Base-by-base conservation (phyloP, 2,113 vertebrate genomes). In the Microcebus murinus region DNA sequence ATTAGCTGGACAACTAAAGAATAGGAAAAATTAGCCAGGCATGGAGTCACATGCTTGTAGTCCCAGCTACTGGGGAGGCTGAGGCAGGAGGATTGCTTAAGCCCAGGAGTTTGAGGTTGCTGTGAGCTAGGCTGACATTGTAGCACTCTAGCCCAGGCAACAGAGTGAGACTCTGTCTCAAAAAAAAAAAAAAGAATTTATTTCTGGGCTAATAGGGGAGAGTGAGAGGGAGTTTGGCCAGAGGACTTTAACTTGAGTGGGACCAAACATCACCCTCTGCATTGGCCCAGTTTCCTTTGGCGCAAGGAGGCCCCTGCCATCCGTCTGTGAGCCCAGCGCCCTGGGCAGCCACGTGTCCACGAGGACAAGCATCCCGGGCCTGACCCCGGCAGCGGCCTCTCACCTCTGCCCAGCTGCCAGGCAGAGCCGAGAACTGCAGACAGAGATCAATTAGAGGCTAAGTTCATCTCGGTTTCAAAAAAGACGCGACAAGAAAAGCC, bases 401-500 rank as follows among this genome's bases (percentile, higher is more conserved):
- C 36, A 39, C 29, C 34, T 79, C 85, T 86, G 93, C 31, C 88
- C 82, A n/a, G 89, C 79, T 73, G 73, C 90, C 57, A 39, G 84
- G 85, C 94, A 59, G 63, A 36, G 67, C n/a, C 31, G 0, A 96
- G 92, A 74, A 27, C 79, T 42, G 76, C 92, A 96, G 87, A 97
- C 93, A 57, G 59, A 25, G 63, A 55, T 74, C 96, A 96, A 93
- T 97, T 96, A 98, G 89, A 96, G 95, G 81, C 92, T 76, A 42
- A 42, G 92, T 95, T 94, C 86, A 67, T 79, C 87, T 91, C 74
- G 25, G 91, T 92, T 95, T 97, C 93, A 76, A 88, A 88, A 96
- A 86, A 93, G 87, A 67, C 82, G 27, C 57, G 92, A 95, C 80
- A n/a, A 95, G 96, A 97, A 97, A 97, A 96, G 96, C 87, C 27